Conservation (phyloP, 2,888 invertebrate species). For the Drymonia ruficornis region DNA sequence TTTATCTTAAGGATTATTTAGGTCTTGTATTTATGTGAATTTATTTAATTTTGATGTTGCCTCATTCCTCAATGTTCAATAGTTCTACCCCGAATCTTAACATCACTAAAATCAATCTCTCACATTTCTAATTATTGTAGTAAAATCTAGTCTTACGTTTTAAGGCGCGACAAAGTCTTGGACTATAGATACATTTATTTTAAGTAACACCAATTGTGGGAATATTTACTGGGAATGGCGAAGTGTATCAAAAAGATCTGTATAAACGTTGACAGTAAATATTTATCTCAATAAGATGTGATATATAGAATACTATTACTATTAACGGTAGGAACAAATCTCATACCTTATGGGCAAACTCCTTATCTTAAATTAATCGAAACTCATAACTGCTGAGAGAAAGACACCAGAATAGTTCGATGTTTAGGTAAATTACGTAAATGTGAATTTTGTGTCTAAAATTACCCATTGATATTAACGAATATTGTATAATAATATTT, state of each 20-base stretch:
- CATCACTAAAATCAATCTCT: constrained; percentile 57
- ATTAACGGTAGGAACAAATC: constrained; percentile 69
- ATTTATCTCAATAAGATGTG: constrained; percentile 74
- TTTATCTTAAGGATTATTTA: constrained; percentile 42
- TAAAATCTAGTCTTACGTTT: constrained; percentile 82
- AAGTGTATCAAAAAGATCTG: constrained; percentile 31
- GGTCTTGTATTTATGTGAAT: constrained; percentile 46
- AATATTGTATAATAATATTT: constrained; percentile 46
- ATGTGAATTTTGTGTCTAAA: constrained; percentile 71
- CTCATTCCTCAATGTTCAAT: constrained; percentile 49
- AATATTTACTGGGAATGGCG: constrained; percentile 64
- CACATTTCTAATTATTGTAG: constrained; percentile 73
- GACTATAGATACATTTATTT: constrained; percentile 74
- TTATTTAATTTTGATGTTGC: constrained; percentile 57
- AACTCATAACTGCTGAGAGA: constrained; percentile 56
- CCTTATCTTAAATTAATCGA: constrained; percentile 50
- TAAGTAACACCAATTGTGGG: constrained; percentile 68
- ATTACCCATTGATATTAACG: constrained; percentile 48
- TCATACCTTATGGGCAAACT: constrained; percentile 62
- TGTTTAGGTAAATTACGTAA: constrained; percentile 59
- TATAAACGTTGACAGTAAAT: constrained; percentile 62
- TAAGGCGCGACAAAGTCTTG: constrained; percentile 77
- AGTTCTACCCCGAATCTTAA: constrained; percentile 46
- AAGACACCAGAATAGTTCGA: constrained; percentile 57
- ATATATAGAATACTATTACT: constrained; percentile 73